These are phyloP conservation scores for Cynoglossus semilaevis DNA, from an alignment of 2,113 vertebrate genomes.

Conservation along the genomic window DNA sequence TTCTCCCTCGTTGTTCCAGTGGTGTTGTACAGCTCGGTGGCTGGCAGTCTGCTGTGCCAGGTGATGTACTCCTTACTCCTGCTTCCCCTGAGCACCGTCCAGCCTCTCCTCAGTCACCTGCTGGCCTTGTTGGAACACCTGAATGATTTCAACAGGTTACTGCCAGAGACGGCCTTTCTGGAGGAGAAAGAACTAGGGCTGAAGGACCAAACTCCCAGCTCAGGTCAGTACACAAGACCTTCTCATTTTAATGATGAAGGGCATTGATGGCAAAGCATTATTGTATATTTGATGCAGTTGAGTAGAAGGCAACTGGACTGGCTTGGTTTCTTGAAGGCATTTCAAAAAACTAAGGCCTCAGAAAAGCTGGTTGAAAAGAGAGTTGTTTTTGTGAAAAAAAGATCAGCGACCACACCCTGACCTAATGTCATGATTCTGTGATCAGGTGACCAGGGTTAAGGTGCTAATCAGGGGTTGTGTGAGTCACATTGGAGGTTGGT, in stretches of 20 bases:
- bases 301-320: no score
- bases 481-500: no score
- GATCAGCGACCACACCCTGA: no score
- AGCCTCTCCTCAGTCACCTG: slow-evolving; percentile 76
- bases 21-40: slow-evolving; percentile 77
- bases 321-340: no score
- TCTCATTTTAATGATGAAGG: not conserved
- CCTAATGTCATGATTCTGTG: no score
- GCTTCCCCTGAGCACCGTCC: slow-evolving; percentile 73
- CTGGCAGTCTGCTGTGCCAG: slow-evolving; percentile 79
- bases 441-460: no score
- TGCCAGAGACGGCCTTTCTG: slow-evolving; percentile 71
- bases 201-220: slow-evolving; percentile 53
- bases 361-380: no score
- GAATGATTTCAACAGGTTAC: slow-evolving; percentile 74
- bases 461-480: no score
- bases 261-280: no score
- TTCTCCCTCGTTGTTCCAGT: slow-evolving; percentile 49
- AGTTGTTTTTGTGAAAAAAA: no score
- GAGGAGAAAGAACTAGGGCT: slow-evolving; percentile 72
- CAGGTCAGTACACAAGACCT: slow-evolving; percentile 53
- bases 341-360: no score
- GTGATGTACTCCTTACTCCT: slow-evolving; percentile 80
- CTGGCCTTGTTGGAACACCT: slow-evolving; percentile 76
- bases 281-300: no score